These are phyloP conservation scores for Aldabrachelys gigantea DNA, from an alignment of 2,113 vertebrate genomes.

Conservation along the genomic window DNA sequence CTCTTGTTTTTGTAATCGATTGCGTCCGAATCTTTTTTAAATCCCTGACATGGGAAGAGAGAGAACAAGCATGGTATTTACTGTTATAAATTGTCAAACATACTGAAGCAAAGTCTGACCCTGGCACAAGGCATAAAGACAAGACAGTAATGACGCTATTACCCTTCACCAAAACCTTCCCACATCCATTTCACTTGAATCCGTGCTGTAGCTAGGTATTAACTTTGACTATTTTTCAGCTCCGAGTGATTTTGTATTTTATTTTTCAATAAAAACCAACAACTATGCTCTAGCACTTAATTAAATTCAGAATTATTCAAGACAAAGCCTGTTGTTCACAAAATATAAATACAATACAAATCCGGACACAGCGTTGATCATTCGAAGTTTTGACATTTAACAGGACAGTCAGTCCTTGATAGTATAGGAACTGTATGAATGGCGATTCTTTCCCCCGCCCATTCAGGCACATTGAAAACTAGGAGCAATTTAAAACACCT, in stretches of 20 bases:
- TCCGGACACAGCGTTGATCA: background rate
- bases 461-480: conserved; percentile 64
- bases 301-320: background rate
- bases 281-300: background rate
- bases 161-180: background rate
- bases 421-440: conserved; percentile 34
- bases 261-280: background rate
- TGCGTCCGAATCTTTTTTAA: too few relatives aligned
- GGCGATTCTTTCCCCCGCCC: conserved; percentile 44
- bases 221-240: background rate
- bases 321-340: background rate
- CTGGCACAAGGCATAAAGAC: background rate
- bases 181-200: background rate
- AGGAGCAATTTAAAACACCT: conserved; percentile 37
- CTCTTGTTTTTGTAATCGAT: background rate
- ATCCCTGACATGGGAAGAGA: background rate
- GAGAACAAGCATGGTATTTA: background rate
- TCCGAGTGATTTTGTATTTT: background rate
- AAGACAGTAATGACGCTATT: background rate
- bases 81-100: background rate
- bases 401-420: background rate
- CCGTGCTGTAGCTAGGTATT: background rate
- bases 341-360: background rate
- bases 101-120: background rate
- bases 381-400: background rate